These are phyloP conservation scores for Crotophaga sulcirostris DNA, from an alignment of 2,113 vertebrate genomes.

Conservation along the genomic window DNA sequence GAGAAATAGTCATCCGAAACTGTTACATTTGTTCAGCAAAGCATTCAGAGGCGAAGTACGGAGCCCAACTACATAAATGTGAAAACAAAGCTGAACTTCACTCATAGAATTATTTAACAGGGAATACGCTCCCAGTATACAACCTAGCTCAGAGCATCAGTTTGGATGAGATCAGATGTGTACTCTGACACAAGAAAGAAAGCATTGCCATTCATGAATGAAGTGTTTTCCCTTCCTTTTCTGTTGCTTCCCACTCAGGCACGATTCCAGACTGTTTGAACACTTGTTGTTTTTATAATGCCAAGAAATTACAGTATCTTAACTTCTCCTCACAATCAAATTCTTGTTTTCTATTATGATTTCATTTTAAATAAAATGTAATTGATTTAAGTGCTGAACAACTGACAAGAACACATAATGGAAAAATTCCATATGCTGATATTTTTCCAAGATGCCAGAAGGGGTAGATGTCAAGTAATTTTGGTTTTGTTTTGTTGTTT, in stretches of 20 bases:
- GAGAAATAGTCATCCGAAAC: neutral
- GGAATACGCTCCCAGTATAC: neutral
- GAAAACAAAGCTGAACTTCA: neutral
- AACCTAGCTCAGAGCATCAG: accelerated
- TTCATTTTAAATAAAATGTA: neutral
- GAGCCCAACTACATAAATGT: neutral
- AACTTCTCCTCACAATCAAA: neutral
- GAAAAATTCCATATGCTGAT: neutral
- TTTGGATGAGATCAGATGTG: neutral
- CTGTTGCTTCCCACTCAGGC: neutral
- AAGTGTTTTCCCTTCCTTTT: neutral
- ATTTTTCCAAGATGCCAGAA: constrained; percentile 2
- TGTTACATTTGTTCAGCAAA: neutral
- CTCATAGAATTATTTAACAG: neutral
- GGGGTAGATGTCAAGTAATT: neutral
- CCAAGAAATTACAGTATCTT: neutral
- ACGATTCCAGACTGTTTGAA: constrained; percentile 36
- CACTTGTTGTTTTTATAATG: constrained; percentile 3
- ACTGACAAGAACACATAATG: neutral
- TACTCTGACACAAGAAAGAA: neutral
- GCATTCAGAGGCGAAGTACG: neutral
- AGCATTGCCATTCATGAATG: neutral
- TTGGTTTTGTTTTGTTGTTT: no score
- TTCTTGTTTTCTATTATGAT: neutral
- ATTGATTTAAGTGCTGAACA: neutral